Base-by-base conservation (phyloP, 2,888 invertebrate species). In the Cephus nigrinus region DNA sequence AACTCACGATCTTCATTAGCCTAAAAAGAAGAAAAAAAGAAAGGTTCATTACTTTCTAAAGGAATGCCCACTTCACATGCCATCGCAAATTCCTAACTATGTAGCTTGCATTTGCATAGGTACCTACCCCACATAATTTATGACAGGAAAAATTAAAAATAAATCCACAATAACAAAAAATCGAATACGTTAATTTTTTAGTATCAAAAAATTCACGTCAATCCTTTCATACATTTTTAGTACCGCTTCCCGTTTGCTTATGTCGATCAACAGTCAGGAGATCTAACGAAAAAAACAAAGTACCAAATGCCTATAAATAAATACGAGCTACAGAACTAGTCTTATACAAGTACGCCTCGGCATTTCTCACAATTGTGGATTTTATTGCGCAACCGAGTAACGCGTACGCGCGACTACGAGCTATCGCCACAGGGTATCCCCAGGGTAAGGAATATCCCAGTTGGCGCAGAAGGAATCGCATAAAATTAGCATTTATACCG, bases 401-500 rank as follows among this genome's bases (percentile, higher is more conserved):
- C 80, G 77, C 79, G 76, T 79, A 79, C 80, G 71, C 75, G 32
- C 55, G 75, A 77, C 75, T 74, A 72, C 79, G 80, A 35, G 79
- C 73, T 78, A 78, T 55, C 76, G 80, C 32, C 35, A 35, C 76
- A 77, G 79, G 69, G 40, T 15, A 36, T 68, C 35, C 11, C 72
- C 55, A 78, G 73, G 75, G 35, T 69, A 75, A n/a, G 32, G 31
- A 30, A 33, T 55, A 40, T 35, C 74, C 40, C 35, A 68, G 74
- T 32, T 77, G 76, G 80, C 73, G 79, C 31, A 69, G 34, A 75
- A 82, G 83, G 84, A 87, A 87, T 85, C 86, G 86, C 87, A 87
- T 88, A 86, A 88, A 88, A 90, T 90, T 88, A 89, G 87, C 89
- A 88, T 90, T 88, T 88, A 85, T 85, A 86, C 82, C 83, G 80